These are phyloP conservation scores for Stenichneumon culpator DNA, from an alignment of 2,888 invertebrate genomes.

Conservation along the genomic window DNA sequence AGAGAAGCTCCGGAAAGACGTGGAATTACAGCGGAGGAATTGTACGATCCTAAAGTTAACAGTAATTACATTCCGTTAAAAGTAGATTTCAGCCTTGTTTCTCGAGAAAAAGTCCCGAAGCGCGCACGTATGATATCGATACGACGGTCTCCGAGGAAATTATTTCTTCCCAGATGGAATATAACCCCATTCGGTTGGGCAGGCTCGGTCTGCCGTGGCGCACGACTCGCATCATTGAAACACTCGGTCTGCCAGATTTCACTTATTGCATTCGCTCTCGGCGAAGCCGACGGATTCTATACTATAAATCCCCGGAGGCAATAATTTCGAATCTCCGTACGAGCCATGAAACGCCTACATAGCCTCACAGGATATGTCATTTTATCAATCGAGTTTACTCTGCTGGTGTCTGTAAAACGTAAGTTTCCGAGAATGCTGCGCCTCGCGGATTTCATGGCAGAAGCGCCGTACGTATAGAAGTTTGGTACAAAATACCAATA, in stretches of 20 bases:
- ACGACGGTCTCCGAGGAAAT: slow-evolving; percentile 27
- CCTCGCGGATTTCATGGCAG: background rate
- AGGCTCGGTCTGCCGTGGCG: slow-evolving; percentile 33
- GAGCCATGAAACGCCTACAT: slow-evolving; percentile 29
- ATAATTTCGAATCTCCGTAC: slow-evolving; percentile 61
- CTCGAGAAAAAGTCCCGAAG: background rate
- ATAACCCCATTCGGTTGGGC: slow-evolving; percentile 22
- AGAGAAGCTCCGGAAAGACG: background rate
- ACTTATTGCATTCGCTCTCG: slow-evolving; percentile 57
- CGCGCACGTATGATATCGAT: background rate
- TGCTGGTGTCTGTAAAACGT: slow-evolving; percentile 37
- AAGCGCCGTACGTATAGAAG: background rate
- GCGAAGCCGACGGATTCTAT: slow-evolving; percentile 51
- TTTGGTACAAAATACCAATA: background rate
- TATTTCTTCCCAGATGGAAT: slow-evolving; percentile 40
- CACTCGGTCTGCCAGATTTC: slow-evolving; percentile 48
- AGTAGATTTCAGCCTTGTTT: background rate
- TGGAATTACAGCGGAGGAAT: background rate
- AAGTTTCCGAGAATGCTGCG: slow-evolving; percentile 16
- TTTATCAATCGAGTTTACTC: slow-evolving; percentile 20
- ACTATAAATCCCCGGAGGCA: slow-evolving; percentile 62
- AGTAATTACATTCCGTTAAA: background rate
- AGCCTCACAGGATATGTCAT: slow-evolving; percentile 33
- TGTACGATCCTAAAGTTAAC: background rate
- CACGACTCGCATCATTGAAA: slow-evolving; percentile 57